A percentile compares a stretch with the other conserved stretches of the same genome.
phyloP scores from a whole-genome alignment of 1,140 invertebrate species.

The Leptinotarsa undecemlineata region DNA sequence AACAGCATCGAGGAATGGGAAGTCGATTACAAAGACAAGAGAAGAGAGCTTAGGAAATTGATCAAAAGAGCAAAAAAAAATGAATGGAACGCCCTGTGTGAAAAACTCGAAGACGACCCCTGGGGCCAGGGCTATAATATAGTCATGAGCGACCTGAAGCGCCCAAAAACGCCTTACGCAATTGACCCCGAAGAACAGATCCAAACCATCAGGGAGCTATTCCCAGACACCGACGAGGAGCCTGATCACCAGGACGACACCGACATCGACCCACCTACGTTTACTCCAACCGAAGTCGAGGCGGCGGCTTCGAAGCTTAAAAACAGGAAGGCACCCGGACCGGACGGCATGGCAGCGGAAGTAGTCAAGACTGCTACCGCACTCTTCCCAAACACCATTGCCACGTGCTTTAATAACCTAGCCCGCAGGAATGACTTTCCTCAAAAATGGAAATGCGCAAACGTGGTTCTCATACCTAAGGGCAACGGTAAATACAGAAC shows the following conservation, averaged over 20 bases:
- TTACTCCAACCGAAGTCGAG: not conserved
- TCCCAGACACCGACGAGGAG: not conserved
- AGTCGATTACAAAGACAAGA: not conserved
- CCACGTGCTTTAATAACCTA: not conserved
- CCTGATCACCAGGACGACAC: too few species aligned
- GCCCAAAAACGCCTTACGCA: not conserved
- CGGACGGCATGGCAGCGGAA: conserved; percentile 4
- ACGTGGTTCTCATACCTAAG: conserved; percentile 21
- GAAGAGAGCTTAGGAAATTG: not conserved
- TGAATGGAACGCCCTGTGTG: too few species aligned
- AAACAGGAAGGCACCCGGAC: conserved; percentile 25
- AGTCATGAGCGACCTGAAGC: not conserved
- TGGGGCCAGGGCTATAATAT: too few species aligned
- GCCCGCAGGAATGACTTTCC: conserved; percentile 17
- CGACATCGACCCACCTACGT: not conserved
- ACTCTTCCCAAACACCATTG: not conserved
- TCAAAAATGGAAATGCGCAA: conserved; percentile 24
- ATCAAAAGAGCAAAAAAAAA: not conserved
- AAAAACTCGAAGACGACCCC: too few species aligned
- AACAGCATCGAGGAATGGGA: conserved; percentile 1
- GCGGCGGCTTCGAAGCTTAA: conserved; percentile 4
- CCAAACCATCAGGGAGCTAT: not conserved
- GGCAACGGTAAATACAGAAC: conserved; percentile 20
- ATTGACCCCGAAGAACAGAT: not conserved
- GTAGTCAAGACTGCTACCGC: not conserved